phyloP scores from a whole-genome alignment of 1,140 invertebrate species.

The Cydia amplana region DNA sequence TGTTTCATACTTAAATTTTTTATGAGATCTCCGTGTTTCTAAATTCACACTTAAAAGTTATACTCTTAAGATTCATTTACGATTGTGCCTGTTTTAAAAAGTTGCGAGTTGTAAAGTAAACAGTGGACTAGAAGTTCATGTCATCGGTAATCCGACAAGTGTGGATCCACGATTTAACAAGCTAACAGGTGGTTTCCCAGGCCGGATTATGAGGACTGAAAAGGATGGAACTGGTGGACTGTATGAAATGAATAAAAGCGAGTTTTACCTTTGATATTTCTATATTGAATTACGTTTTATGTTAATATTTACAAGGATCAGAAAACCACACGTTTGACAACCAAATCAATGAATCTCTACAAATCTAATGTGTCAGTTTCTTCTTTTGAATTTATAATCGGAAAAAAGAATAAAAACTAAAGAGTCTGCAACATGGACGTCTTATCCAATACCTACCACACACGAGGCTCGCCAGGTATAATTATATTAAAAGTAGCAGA shows the following conservation, averaged over 20 bases:
- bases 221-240: too few species aligned
- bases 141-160: constrained; percentile 13
- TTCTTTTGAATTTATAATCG: too few species aligned
- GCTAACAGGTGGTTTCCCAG: constrained; percentile 1
- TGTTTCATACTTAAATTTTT: background rate
- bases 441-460: background rate
- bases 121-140: background rate
- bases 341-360: too few species aligned
- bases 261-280: too few species aligned
- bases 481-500: background rate
- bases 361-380: too few species aligned
- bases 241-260: too few species aligned
- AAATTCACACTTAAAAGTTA: background rate
- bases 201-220: background rate
- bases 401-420: too few species aligned
- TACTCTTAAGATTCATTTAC: background rate
- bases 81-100: background rate
- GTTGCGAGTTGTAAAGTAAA: background rate
- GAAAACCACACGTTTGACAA: too few species aligned
- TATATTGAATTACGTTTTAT: too few species aligned
- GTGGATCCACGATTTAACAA: background rate
- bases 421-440: too few species aligned
- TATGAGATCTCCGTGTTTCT: background rate
- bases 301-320: too few species aligned
- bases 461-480: background rate